phyloP scores from a whole-genome alignment of 2,888 invertebrate species.

The Synergus umbraculus region DNA sequence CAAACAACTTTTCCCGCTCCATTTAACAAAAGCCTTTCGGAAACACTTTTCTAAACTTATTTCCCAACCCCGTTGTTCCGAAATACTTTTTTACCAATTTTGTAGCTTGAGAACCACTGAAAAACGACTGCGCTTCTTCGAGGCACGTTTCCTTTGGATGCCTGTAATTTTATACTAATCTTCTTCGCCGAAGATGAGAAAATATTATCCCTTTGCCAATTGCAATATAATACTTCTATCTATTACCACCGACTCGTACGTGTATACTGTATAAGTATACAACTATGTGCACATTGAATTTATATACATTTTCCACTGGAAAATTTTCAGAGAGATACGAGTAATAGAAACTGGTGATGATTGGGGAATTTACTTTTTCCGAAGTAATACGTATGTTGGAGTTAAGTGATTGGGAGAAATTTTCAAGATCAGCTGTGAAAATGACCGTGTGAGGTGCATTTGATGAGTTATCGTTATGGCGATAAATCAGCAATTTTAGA shows the following conservation, averaged over 20 bases:
- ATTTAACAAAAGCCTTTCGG: too few species aligned
- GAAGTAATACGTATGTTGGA: background rate
- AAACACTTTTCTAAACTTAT: too few species aligned
- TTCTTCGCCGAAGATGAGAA: constrained; percentile 62
- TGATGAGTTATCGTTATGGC: background rate
- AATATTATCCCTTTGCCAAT: constrained; percentile 70
- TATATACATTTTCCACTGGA: background rate
- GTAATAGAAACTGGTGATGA: constrained; percentile 17
- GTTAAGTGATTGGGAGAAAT: constrained; percentile 12
- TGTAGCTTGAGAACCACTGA: constrained; percentile 54
- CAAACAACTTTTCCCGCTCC: too few species aligned
- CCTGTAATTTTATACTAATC: constrained; percentile 75
- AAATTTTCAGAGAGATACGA: constrained; percentile 6
- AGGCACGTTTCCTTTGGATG: constrained; percentile 66
- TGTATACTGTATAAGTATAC: background rate
- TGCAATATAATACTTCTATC: constrained; percentile 73
- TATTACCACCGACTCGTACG: constrained; percentile 61
- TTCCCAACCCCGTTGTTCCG: too few species aligned
- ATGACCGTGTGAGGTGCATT: background rate
- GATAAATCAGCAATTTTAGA: constrained; percentile 5
- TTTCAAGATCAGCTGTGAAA: constrained; percentile 1
- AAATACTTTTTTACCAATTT: background rate
- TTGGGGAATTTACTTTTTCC: background rate
- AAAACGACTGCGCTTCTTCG: constrained; percentile 52
- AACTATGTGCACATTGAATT: background rate